Base-by-base conservation (phyloP, 2,888 invertebrate genomes). In the Hypomecis punctinalis region DNA sequence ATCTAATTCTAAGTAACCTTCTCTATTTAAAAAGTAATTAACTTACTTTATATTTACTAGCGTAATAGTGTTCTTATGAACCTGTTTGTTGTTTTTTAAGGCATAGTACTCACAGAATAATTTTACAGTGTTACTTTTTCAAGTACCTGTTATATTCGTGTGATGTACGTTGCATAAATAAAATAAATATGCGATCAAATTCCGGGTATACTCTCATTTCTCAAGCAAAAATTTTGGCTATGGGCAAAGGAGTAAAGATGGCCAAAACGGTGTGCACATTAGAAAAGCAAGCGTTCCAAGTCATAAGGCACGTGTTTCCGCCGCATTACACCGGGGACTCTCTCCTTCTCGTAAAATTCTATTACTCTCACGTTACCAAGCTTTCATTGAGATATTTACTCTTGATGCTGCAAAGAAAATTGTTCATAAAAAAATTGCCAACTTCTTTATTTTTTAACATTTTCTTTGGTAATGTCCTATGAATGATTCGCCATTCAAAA, bases 221-320 rank as follows among this genome's bases (percentile, higher is more conserved):
- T n/a, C n/a, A n/a, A n/a, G n/a, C n/a, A n/a, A n/a, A 35, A 0
- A 35, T 53, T 43, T 8, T 54, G 35, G 53, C 39, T 7, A 40
- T 8, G 6, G 13, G 4, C 53, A 55, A 23, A 13, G 9, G 4
- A 55, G 54, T 45, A 45, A 56, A 47, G 37, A 46, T 47, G 46
- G 39, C 56, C n/a, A 6, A 53, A 58, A 37, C 56, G 58, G 47
- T 56, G 33, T 61, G 1, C 39, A 54, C 58, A 49, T 61, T 61
- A 45, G 56, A 52, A 52, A 55, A 46, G 8, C 56, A 52, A 64
- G 23, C 51, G 51, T 53, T 65, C 52, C 47, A 52, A 47, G 61
- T 51, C 60, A 54, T 52, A 53, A 56, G 56, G 47, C 58, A 48
- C 58, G 63, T 63, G 49, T 59, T 63, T 63, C 54, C 63, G 54